Conservation (phyloP, 1,140 invertebrate species). For the Drosophila arizonae region DNA sequence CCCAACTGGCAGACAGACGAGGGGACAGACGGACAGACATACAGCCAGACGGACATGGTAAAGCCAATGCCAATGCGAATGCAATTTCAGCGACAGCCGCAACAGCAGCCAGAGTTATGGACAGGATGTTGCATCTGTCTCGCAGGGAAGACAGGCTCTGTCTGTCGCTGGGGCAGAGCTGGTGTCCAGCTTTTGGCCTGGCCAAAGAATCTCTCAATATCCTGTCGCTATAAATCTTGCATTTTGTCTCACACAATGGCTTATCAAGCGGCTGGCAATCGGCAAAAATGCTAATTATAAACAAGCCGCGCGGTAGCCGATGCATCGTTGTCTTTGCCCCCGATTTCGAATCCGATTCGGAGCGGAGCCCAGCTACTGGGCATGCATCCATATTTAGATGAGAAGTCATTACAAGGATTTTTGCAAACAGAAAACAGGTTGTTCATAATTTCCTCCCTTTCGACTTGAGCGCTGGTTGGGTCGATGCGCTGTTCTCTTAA, state of each 20-base stretch:
- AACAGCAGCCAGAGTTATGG: conserved; percentile 56
- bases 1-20: conserved; percentile 22
- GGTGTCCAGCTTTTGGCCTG: neutral
- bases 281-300: conserved; percentile 78
- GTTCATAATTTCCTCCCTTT: conserved; percentile 62
- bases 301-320: conserved; percentile 58
- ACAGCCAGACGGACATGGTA: neutral
- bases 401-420: conserved; percentile 40
- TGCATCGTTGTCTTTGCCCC: conserved; percentile 13
- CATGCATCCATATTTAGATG: conserved; percentile 51
- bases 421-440: conserved; percentile 31
- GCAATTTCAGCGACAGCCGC: conserved; percentile 50
- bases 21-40: neutral
- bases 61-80: conserved; percentile 34
- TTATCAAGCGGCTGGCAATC: conserved; percentile 71
- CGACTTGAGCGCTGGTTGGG: neutral
- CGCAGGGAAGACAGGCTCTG: conserved; percentile 14
- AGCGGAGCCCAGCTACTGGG: conserved; percentile 59
- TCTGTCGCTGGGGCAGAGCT: neutral
- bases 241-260: conserved; percentile 55
- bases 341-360: neutral
- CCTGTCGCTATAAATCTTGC: conserved; percentile 78
- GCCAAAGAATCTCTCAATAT: conserved; percentile 71
- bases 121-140: conserved; percentile 71
- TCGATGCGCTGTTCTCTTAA: conserved; percentile 35